phyloP scores from a whole-genome alignment of 37 sponge, comb jelly and placozoan species.

The Ianthella basta region DNA sequence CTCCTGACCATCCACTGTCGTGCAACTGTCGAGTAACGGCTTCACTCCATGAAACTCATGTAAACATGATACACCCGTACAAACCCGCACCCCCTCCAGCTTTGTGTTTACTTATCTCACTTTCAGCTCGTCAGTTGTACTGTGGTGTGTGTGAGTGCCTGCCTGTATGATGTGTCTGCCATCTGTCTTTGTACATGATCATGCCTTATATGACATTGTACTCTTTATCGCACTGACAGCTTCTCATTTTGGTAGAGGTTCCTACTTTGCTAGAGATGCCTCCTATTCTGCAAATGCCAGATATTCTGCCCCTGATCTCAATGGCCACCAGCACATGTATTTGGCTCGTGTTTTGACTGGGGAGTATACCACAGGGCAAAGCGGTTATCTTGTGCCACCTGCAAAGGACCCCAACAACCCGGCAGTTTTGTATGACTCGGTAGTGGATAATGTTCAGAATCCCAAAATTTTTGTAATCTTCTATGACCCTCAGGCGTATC shows the following conservation, averaged over 20 bases:
- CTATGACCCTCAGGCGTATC: constrained; percentile 64
- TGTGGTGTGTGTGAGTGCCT: background rate
- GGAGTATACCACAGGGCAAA: constrained; percentile 42
- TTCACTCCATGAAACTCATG: no score
- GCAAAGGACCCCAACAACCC: constrained; percentile 33
- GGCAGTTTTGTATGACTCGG: constrained; percentile 39
- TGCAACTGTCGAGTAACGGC: no score
- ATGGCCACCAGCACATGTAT: constrained; percentile 51
- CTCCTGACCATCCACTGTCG: no score
- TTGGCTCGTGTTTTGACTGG: constrained; percentile 58
- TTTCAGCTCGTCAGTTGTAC: no score
- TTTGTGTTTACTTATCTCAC: no score
- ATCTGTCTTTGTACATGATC: no score
- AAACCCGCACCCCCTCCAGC: no score
- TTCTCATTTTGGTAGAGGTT: background rate
- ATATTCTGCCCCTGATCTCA: constrained; percentile 49
- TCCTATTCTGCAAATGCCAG: constrained; percentile 39
- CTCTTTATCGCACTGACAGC: background rate
- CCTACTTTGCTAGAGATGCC: constrained; percentile 70
- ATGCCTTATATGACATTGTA: background rate
- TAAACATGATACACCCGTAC: no score
- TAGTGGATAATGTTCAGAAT: constrained; percentile 49
- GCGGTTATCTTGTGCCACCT: constrained; percentile 46
- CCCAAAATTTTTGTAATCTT: constrained; percentile 67
- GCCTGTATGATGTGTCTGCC: background rate